Conservation (phyloP, 2,113 vertebrate species). For the Talpa occidentalis region DNA sequence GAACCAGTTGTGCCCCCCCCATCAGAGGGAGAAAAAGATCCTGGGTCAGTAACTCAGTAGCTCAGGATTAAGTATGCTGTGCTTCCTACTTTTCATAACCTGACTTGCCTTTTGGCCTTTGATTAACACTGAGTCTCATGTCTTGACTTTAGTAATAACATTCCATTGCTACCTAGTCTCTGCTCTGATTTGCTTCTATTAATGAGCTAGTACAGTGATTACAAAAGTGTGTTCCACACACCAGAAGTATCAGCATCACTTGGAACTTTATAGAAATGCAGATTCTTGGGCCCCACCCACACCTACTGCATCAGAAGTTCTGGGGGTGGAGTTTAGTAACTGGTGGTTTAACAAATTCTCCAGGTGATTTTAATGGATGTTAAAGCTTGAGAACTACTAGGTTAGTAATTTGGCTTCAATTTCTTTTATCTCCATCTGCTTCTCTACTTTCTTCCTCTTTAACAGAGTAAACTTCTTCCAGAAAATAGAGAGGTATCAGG, state of each 20-base stretch:
- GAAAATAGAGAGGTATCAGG: neutral
- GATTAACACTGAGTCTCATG: neutral
- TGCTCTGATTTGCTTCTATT: neutral
- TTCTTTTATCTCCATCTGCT: neutral
- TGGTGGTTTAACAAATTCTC: neutral
- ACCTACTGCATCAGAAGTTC: neutral
- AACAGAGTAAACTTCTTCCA: neutral
- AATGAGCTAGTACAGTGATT: neutral
- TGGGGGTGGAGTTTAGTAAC: neutral
- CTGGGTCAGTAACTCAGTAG: neutral
- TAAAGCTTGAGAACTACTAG: neutral
- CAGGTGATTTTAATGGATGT: neutral
- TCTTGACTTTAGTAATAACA: neutral
- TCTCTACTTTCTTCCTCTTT: neutral
- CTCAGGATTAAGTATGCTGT: neutral
- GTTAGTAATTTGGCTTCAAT: neutral
- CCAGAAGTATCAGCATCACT: neutral
- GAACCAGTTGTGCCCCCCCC: neutral
- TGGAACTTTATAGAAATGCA: neutral
- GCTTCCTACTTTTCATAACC: neutral
- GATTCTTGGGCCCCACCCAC: neutral
- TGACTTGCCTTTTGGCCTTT: neutral
- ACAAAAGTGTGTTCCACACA: neutral
- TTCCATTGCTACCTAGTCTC: neutral
- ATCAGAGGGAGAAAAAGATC: neutral